Evolutionary conservation across 2,113 vertebrate genomes (phyloP), one percentile per base, ranked within the genome.

Genomic region (Sturnira hondurensis): DNA sequence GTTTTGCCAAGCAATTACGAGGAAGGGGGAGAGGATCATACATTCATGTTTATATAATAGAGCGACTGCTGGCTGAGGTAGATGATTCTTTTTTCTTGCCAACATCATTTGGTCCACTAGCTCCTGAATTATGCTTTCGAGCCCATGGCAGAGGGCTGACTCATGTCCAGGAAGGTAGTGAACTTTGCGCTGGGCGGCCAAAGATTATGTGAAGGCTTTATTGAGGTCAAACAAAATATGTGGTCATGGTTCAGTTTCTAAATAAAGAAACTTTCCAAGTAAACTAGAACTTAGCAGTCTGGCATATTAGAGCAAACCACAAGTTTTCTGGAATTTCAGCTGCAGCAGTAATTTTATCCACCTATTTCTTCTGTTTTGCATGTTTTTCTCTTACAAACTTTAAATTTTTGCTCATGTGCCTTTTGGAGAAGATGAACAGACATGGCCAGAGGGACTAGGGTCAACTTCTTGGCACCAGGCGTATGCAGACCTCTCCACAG

Each of bases 401-500:
- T 31, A 31, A 19, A 58, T 47, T 24, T 58, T 68, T 65, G 52
- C 31, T 61, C 50, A 70, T 31, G n/a, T 84, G 41, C 41, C 77
- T 89, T 52, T 24, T 58, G 22, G 61, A 61, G n/a, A 45, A 70
- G 16, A 33, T 2, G 1, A 31, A 70, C 70, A 88, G 80, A 50
- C 36, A 28, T 52, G 61, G 15, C 41, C 28, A 31, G 43, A 52
- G 28, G 56, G 22, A 43, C 16, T 24, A 68, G 74, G 1, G 43
- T 31, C 43, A 47, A 22, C 33, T 61, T 61, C 24, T 84, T 24
- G 38, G 70, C 9, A 20, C 28, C 13, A 61, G 36, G 70, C 17
- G 36, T 33, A 0, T 31, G 12, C 9, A 31, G 36, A 15, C 2
- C 5, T 13, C 38, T n/a, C 28, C 52, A 1, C 0, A 11, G 61